Conservation (phyloP, 2,797 vertebrate genomes). For the Liasis olivaceus region DNA sequence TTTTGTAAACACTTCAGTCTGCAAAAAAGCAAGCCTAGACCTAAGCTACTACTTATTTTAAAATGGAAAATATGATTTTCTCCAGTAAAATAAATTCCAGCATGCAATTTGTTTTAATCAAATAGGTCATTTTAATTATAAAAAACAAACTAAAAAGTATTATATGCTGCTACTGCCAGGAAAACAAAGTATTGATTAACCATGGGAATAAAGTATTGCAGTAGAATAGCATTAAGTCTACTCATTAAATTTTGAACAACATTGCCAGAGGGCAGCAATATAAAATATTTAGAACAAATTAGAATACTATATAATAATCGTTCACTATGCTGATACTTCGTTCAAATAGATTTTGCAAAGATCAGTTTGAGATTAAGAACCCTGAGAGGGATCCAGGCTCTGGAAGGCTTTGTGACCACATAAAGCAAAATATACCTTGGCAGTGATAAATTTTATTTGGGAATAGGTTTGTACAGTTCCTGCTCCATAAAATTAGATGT, state of each 20-base stretch:
- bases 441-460: not conserved
- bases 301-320: not conserved
- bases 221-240: constrained; percentile 9
- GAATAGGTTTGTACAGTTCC: not conserved
- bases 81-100: not conserved
- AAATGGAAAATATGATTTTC: not conserved
- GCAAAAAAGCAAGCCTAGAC: not conserved
- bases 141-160: not conserved
- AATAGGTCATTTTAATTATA: not conserved
- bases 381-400: not conserved
- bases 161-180: not conserved
- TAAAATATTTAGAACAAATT: constrained; percentile 19
- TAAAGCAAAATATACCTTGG: not conserved
- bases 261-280: not conserved
- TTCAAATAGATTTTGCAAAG: not conserved
- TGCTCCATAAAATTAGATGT: not conserved
- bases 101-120: constrained; percentile 7
- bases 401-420: not conserved
- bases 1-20: not conserved
- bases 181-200: constrained; percentile 18
- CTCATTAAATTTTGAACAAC: constrained; percentile 26
- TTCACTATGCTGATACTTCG: not conserved
- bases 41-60: not conserved
- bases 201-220: not conserved
- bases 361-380: not conserved